Evolutionary conservation across 2,888 invertebrate species (phyloP), one percentile per base, ranked within the genome.

Genomic region (Polydesmus complanatus): DNA sequence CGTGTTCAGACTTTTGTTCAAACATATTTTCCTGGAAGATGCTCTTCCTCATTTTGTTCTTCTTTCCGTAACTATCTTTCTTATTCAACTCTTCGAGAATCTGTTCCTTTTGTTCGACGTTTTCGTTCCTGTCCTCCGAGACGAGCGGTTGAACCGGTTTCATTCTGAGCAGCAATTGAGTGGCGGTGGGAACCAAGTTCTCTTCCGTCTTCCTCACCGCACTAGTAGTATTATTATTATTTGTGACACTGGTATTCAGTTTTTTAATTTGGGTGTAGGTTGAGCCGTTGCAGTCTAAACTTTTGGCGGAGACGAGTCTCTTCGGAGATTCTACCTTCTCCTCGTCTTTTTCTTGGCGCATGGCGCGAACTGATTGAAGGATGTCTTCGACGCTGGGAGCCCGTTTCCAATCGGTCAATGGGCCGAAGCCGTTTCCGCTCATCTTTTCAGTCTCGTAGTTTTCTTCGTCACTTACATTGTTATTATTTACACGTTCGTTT

Each of bases 331-430:
- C 19, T n/a, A n/a, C n/a, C n/a, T n/a, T n/a, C n/a, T n/a, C n/a
- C 19, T 26, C 58, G 2, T 52, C 52, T 25, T 27, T 52, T 3
- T n/a, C 22, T 25, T 25, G 2, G 25, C 51, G 1, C 52, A 58
- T 3, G 25, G 50, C 21, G 14, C 58, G 58, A 14, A 58, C 58
- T 5, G 21, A 52, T 21, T 52, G 22, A 3, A 58, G 26, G 22
- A 58, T 58, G 21, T 58, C 58, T 5, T 58, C 26, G 14, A 58
- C 58, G n/a, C 58, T 58, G 22, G 58, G 58, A 25, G n/a, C 58
- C 11, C 21, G 37, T 8, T 8, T 14, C 37, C 5, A 37, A 5
- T n/a, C n/a, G n/a, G n/a, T 21, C 49, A n/a, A 49, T 1, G 21
- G 49, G 2, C 49, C 49, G 49, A 19, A 18, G 22, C 18, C 53